These are phyloP conservation scores for Helarctos malayanus DNA, from an alignment of 2,797 vertebrate genomes.

Conservation along the genomic window DNA sequence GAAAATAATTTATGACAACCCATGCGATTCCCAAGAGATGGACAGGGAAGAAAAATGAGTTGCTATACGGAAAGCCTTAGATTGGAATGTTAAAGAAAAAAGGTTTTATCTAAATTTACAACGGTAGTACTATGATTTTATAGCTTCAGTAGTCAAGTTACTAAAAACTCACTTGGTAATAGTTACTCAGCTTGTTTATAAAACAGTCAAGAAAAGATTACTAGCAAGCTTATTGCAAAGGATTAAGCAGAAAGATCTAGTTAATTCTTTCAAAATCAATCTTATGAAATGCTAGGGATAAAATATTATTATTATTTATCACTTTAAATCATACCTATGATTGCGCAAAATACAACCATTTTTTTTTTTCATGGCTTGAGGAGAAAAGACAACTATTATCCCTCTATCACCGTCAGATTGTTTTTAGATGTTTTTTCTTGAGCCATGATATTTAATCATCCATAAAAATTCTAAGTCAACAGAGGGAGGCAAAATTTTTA, in stretches of 20 bases:
- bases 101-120: slow-evolving; percentile 2
- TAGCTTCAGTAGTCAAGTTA: not conserved
- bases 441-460: slow-evolving; percentile 80
- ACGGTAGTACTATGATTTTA: not conserved
- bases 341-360: slow-evolving; percentile 80
- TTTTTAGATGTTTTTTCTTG: slow-evolving; percentile 54
- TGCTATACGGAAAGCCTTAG: not conserved
- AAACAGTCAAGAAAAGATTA: slow-evolving; percentile 64
- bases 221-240: slow-evolving; percentile 58
- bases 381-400: slow-evolving; percentile 77
- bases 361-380: slow-evolving; percentile 73
- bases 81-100: slow-evolving; percentile 14
- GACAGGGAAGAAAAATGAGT: slow-evolving; percentile 1
- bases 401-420: slow-evolving; percentile 62
- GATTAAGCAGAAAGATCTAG: slow-evolving; percentile 45
- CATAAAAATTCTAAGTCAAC: slow-evolving; percentile 82
- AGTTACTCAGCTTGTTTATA: slow-evolving; percentile 40
- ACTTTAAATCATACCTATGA: slow-evolving; percentile 68
- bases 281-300: slow-evolving; percentile 79
- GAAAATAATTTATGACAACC: slow-evolving; percentile 11
- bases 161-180: not conserved
- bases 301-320: slow-evolving; percentile 79
- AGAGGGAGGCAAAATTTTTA: slow-evolving; percentile 62
- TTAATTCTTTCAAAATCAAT: slow-evolving; percentile 80
- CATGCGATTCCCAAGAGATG: not conserved